Conservation (phyloP, 2,113 vertebrate species). For the Cyanoramphus novaezelandiae region DNA sequence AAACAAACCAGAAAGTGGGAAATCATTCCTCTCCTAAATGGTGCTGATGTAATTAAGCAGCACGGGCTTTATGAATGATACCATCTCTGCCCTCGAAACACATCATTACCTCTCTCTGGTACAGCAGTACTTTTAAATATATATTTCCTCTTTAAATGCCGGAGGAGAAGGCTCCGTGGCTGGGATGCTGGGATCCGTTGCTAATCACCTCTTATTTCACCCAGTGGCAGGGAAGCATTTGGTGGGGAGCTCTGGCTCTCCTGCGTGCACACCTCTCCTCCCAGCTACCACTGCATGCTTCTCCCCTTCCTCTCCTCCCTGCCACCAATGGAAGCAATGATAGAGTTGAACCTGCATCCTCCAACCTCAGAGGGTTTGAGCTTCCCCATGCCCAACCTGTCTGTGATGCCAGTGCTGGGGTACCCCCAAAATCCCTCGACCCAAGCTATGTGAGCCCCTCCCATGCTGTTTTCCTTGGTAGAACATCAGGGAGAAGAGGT, state of each 20-base stretch:
- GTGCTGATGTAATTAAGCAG: slow-evolving; percentile 49
- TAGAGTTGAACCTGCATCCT: accelerated
- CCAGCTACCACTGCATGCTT: neutral
- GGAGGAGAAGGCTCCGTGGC: neutral
- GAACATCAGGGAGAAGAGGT: neutral
- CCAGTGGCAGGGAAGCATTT: neutral
- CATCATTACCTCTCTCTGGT: slow-evolving; percentile 47
- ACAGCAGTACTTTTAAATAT: slow-evolving; percentile 10
- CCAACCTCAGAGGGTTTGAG: neutral
- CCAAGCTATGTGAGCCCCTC: neutral
- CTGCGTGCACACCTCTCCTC: neutral
- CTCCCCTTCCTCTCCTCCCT: neutral
- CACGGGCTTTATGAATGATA: slow-evolving; percentile 34
- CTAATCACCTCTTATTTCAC: slow-evolving; percentile 1
- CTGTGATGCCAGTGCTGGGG: accelerated
- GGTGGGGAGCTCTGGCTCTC: neutral
- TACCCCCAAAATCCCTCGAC: neutral
- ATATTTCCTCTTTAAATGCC: neutral
- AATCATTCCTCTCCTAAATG: slow-evolving; percentile 38
- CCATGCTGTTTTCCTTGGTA: neutral
- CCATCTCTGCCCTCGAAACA: slow-evolving; percentile 52
- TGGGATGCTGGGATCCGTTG: neutral
- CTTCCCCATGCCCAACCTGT: neutral
- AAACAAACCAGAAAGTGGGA: slow-evolving; percentile 44
- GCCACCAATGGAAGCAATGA: accelerated